Base-by-base conservation (phyloP, 1,140 invertebrate genomes). In the Drosophila pruinosa region DNA sequence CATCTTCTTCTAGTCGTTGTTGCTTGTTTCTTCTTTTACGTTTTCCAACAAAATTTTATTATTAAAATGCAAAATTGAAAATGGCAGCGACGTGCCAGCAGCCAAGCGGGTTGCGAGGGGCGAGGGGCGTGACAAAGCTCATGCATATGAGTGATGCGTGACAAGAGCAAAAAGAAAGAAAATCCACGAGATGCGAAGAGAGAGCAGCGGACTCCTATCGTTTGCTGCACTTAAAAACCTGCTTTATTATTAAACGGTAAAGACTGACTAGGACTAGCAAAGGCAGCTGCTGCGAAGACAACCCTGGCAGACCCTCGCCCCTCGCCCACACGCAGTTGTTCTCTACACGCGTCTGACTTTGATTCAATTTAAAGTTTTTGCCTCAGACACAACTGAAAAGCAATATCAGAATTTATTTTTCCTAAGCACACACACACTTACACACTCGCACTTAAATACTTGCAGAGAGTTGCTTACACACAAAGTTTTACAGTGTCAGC, bases 11-110 rank as follows among this genome's bases (percentile, higher is more conserved):
- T 62, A n/a, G 31, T 22, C 48, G 24, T 54, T 43, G 39, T 26
- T 24, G 12, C 34, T 39, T 69, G 31, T 63, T 73, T 67, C 45
- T 22, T 34, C 72, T 70, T 78, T 68, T 85, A 52, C 68, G 61
- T 68, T 75, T 43, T 59, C 43, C 61, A 24, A 26, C 81, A 88
- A 81, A 88, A 86, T 86, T 86, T 81, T 86, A 86, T 88, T 86
- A 86, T 86, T 86, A 86, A 86, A 86, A 86, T 86, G 81, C 81
- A 86, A 86, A 86, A 86, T 86, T 86, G 81, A 86, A 86, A 86
- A 81, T 75, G 77, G 82, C 68, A 77, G 72, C 63, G 78, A 74
- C 81, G 81, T 85, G 81, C 69, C 34, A 41, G 59, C 57, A 63
- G 24, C 64, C 14, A 10, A 17, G 22, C 15, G 53, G 21, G 52